Conservation (phyloP, 1,140 invertebrate genomes). For the Drosophila melanogaster region DNA sequence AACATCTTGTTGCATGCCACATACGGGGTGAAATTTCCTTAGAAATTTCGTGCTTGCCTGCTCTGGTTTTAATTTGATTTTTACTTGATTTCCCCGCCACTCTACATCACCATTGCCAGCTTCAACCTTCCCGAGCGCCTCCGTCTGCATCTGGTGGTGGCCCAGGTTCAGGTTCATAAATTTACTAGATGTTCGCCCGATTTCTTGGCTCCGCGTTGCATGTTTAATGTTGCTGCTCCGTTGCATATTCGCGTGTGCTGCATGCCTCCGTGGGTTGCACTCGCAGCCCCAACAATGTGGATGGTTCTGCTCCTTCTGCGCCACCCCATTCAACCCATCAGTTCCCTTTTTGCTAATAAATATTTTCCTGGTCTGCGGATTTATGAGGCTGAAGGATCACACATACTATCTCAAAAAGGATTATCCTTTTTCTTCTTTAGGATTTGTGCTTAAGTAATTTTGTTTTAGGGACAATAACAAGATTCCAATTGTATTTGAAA, state of each 20-base stretch:
- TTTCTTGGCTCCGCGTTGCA: constrained; percentile 64
- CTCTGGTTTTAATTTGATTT: constrained; percentile 83
- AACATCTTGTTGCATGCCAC: constrained; percentile 75
- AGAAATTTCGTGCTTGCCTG: constrained; percentile 83
- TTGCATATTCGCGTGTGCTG: constrained; percentile 79
- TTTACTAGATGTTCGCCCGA: constrained; percentile 75
- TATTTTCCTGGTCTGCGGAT: constrained; percentile 17
- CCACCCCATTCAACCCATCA: constrained; percentile 41
- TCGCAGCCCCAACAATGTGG: constrained; percentile 6
- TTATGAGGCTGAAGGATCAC: constrained; percentile 20
- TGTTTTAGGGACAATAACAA: too few relatives aligned
- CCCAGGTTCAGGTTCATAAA: constrained; percentile 82
- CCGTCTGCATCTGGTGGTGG: constrained; percentile 34
- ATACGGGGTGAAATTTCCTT: constrained; percentile 83
- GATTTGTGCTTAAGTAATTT: too few relatives aligned
- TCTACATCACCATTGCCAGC: constrained; percentile 4
- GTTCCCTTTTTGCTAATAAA: constrained; percentile 11
- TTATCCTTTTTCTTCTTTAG: too few relatives aligned
- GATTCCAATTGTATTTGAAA: background rate
- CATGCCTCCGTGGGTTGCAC: constrained; percentile 60
- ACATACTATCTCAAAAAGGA: too few relatives aligned
- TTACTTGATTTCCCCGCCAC: constrained; percentile 60
- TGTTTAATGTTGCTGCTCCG: constrained; percentile 81
- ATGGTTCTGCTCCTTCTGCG: background rate
- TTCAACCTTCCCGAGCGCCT: constrained; percentile 18